A percentile compares a stretch with the other conserved stretches of the same genome.
phyloP scores from a whole-genome alignment of 2,888 invertebrate genomes.

The Platycnemis pennipes region DNA sequence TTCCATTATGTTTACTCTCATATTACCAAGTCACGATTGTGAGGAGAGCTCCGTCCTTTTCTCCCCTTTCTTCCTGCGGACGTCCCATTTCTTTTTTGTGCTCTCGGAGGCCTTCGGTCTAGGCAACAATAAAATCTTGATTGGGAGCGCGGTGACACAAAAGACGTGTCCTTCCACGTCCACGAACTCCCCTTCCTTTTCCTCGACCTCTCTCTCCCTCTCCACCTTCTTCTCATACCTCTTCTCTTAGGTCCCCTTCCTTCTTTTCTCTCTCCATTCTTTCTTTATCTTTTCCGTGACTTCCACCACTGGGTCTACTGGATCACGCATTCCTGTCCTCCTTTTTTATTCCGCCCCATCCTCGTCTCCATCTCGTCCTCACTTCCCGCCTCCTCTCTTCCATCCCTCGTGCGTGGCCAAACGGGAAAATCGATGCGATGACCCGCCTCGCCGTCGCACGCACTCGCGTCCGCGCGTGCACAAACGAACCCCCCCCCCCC shows the following conservation, averaged over 20 bases:
- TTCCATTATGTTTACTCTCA: neutral
- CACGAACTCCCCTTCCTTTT: neutral
- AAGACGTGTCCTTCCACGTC: neutral
- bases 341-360: too few relatives aligned
- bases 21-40: neutral
- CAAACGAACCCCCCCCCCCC: neutral
- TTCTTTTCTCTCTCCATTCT: neutral
- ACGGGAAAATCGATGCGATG: neutral
- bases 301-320: neutral
- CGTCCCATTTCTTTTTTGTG: conserved; percentile 4
- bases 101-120: neutral
- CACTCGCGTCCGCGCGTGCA: neutral
- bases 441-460: neutral
- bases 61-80: neutral
- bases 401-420: neutral
- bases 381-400: neutral
- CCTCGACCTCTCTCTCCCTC: neutral
- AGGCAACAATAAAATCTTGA: conserved; percentile 25
- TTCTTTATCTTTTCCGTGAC: neutral
- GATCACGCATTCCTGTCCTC: neutral
- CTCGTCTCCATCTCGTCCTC: too few relatives aligned
- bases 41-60: neutral
- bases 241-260: neutral
- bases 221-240: neutral
- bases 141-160: neutral